Evolutionary conservation across 1,140 invertebrate genomes (phyloP), one percentile per base, ranked within the genome.

Genomic region (Harlomillsia oculata): DNA sequence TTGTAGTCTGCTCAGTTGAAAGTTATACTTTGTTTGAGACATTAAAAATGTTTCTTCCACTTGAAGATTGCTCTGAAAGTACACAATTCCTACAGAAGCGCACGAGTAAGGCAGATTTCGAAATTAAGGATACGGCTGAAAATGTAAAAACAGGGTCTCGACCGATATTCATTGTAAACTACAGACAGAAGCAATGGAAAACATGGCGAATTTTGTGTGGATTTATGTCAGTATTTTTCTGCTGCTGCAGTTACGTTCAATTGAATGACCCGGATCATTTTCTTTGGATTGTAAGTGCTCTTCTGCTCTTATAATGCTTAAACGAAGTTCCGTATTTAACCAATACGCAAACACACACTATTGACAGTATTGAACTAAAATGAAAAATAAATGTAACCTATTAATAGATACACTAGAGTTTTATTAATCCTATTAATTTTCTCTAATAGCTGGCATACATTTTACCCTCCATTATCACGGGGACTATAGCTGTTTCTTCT

Each of bases 231-330:
- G 26, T 59, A 3, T 63, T 63, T 36, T 63, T 63, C 36, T 45
- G 56, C 11, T 18, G 37, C 2, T 53, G 53, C 5, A 54, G 57
- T 6, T 48, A 51, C n/a, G 56, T 63, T 6, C 62, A 63, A 29
- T 40, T 60, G 23, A 63, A 63, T 21, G 62, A 63, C 25, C 62
- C 62, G 0, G 62, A 63, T 30, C 62, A 56, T 3, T 53, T 26
- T 29, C 1, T 63, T 5, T 63, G 62, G 62, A 60, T 63, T 28
- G 62, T 63, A 50, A 55, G 29, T 37, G 6, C 18, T 21, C 2
- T n/a, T 8, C 32, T 34, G 32, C 37, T 16, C 5, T 40, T 6
- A 40, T 18, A 40, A 5, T 40, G n/a, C 5, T 40, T 5, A 40
- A 8, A 8, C 5, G 5, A 8, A 18, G n/a, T 14, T 16, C 37